Evolutionary conservation across 2,888 invertebrate species (phyloP).

Genomic region (Argyra leucocephala): DNA sequence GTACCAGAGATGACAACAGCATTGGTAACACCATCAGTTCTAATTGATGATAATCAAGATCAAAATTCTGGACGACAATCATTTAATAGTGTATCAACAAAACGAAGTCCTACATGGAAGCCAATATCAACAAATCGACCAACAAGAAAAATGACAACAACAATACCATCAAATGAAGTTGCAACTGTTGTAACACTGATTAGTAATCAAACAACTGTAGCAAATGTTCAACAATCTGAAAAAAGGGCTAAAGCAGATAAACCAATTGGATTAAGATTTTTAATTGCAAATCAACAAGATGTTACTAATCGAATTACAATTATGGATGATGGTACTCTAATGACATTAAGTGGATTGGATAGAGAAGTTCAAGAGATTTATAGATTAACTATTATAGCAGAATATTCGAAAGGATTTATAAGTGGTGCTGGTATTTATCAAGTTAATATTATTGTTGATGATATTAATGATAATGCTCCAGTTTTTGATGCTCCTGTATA

Average conservation of each 20-base stretch:
- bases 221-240: neutral
- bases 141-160: neutral
- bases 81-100: constrained; percentile 11
- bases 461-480: constrained; percentile 82
- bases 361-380: constrained; percentile 64
- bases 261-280: constrained; percentile 52
- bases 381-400: constrained; percentile 68
- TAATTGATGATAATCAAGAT: constrained; percentile 11
- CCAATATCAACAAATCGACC: constrained; percentile 12
- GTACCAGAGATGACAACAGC: constrained; percentile 11
- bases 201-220: neutral
- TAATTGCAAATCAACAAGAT: constrained; percentile 76
- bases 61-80: constrained; percentile 7
- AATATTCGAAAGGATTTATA: constrained; percentile 59
- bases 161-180: too few species aligned
- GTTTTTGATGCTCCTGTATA: constrained; percentile 61
- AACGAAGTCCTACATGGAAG: constrained; percentile 20
- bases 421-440: constrained; percentile 68
- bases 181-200: neutral
- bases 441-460: constrained; percentile 69
- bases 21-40: constrained; percentile 11
- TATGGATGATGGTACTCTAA: constrained; percentile 68
- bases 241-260: constrained; percentile 32
- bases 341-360: constrained; percentile 65
- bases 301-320: constrained; percentile 69